A percentile compares a stretch with the other conserved stretches of the same genome.
These are phyloP conservation scores for Brachionus sp. DNA, from an alignment of 1,140 invertebrate genomes.

Conservation along the genomic window DNA sequence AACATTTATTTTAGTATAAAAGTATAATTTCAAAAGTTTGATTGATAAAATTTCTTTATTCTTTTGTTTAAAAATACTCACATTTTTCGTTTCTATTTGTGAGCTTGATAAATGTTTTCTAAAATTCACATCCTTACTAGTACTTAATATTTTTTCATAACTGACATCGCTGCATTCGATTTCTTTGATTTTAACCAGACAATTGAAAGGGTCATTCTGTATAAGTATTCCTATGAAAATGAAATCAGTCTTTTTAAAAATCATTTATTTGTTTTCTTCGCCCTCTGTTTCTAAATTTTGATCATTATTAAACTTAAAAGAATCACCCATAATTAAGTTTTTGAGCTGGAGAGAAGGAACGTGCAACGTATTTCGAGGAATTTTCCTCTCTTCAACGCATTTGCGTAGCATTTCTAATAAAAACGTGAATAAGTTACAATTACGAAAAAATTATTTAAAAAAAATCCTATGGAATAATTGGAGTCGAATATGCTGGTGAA, in stretches of 20 bases:
- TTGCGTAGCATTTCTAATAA: background rate
- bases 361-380: background rate
- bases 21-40: background rate
- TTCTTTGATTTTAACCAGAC: slow-evolving; percentile 17
- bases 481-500: slow-evolving; percentile 12
- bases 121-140: background rate
- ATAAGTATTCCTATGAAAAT: background rate
- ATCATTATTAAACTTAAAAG: background rate
- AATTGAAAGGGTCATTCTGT: slow-evolving; percentile 29
- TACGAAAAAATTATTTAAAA: background rate
- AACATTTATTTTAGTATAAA: background rate
- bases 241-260: background rate
- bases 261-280: background rate
- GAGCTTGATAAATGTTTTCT: background rate
- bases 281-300: background rate
- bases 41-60: background rate
- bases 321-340: slow-evolving; percentile 3
- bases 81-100: slow-evolving; percentile 2
- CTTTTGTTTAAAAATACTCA: slow-evolving; percentile 3
- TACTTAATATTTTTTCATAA: slow-evolving; percentile 18
- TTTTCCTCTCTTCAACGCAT: slow-evolving; percentile 1
- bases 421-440: slow-evolving; percentile 6
- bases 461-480: background rate
- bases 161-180: background rate
- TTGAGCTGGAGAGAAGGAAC: background rate